These are phyloP conservation scores for Philereme vetulata DNA, from an alignment of 2,888 invertebrate species.

Conservation along the genomic window DNA sequence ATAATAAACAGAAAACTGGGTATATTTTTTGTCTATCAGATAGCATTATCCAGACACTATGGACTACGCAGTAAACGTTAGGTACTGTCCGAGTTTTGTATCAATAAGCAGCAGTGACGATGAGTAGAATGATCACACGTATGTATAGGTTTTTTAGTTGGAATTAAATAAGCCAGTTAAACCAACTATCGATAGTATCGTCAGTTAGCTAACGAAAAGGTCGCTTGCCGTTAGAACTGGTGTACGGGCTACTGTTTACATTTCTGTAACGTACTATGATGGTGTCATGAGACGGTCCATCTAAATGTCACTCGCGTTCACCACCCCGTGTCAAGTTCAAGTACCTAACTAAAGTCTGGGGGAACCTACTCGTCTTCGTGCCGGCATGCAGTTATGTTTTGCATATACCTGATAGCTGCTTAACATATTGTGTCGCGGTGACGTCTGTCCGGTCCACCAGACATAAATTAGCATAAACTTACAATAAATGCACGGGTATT, in stretches of 20 bases:
- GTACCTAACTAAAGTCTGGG: slow-evolving; percentile 55
- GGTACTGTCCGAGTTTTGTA: no score
- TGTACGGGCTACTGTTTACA: slow-evolving; percentile 8
- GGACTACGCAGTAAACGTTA: no score
- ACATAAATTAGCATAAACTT: slow-evolving; percentile 62
- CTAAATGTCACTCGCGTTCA: slow-evolving; percentile 52
- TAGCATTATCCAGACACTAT: no score
- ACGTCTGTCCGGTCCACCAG: slow-evolving; percentile 57
- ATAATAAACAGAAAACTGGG: no score
- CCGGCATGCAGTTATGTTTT: slow-evolving; percentile 56
- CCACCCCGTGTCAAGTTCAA: slow-evolving; percentile 71
- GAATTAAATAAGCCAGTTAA: no score
- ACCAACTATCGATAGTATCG: no score
- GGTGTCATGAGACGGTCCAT: slow-evolving; percentile 14
- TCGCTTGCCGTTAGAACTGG: no score
- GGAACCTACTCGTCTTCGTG: slow-evolving; percentile 54
- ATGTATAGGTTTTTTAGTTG: no score
- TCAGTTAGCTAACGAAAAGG: no score
- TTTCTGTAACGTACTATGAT: slow-evolving; percentile 1
- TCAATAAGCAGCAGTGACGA: no score
- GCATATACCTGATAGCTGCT: slow-evolving; percentile 54
- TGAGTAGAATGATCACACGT: no score
- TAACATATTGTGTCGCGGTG: slow-evolving; percentile 56
- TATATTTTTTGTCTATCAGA: no score
- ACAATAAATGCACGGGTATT: slow-evolving; percentile 51